A percentile compares a stretch with the other conserved stretches of the same genome.
Evolutionary conservation across 2,113 vertebrate species (phyloP).

Genomic region (Elgaria multicarinata): DNA sequence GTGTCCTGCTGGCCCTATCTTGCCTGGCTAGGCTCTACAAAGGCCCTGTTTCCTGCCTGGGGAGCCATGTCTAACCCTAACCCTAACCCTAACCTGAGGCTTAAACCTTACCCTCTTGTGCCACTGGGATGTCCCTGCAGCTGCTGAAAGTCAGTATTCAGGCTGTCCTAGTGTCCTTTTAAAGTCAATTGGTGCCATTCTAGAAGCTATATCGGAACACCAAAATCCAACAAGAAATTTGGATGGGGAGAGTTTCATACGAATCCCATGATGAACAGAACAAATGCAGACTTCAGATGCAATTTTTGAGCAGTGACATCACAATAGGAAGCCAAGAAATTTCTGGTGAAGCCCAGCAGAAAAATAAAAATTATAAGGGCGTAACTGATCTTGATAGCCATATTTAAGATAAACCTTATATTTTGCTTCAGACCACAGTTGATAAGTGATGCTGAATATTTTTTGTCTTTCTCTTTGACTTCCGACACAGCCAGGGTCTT

Average conservation of each 20-base stretch:
- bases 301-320: not conserved
- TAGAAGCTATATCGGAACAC: not conserved
- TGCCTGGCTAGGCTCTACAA: too few relatives aligned
- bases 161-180: too few relatives aligned
- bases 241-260: not conserved
- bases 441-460: not conserved
- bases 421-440: not conserved
- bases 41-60: too few relatives aligned
- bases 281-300: not conserved
- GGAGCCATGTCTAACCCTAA: too few relatives aligned
- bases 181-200: not conserved
- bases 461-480: not conserved
- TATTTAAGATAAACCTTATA: not conserved
- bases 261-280: not conserved
- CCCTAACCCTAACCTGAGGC: too few relatives aligned
- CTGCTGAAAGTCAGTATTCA: too few relatives aligned
- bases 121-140: too few relatives aligned
- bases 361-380: not conserved
- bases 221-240: not conserved
- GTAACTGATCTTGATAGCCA: not conserved
- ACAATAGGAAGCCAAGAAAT: not conserved
- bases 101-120: too few relatives aligned
- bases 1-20: too few relatives aligned
- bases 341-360: not conserved
- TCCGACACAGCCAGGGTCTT: not conserved